These are phyloP conservation scores for Bicyclus anynana DNA, from an alignment of 1,140 invertebrate genomes.

Conservation along the genomic window DNA sequence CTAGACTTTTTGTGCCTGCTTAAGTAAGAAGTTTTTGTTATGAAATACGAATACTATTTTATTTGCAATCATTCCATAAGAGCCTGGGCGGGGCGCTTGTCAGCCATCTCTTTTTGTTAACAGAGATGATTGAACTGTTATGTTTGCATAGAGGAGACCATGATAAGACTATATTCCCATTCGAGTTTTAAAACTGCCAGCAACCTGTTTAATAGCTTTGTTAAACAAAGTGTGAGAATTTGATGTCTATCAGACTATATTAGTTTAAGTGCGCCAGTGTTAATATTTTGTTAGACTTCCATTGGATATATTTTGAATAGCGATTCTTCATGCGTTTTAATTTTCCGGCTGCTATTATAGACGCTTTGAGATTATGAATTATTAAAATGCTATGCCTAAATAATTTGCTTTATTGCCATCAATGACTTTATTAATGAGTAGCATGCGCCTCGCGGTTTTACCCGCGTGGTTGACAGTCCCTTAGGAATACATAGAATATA, in stretches of 20 bases:
- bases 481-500: too few relatives aligned
- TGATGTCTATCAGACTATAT: neutral
- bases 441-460: too few relatives aligned
- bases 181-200: slow-evolving; percentile 16
- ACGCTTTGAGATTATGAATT: neutral
- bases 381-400: too few relatives aligned
- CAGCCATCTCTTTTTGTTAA: slow-evolving; percentile 13
- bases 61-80: neutral
- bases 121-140: slow-evolving; percentile 14
- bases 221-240: slow-evolving; percentile 19
- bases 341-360: neutral
- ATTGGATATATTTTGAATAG: neutral
- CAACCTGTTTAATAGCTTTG: slow-evolving; percentile 11
- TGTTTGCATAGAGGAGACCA: slow-evolving; percentile 4
- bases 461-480: too few relatives aligned
- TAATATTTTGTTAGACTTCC: neutral
- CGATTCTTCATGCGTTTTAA: neutral
- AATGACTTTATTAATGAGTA: too few relatives aligned
- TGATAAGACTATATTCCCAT: slow-evolving; percentile 7
- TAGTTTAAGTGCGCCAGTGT: neutral
- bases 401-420: too few relatives aligned
- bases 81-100: neutral
- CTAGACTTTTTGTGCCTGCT: neutral
- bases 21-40: neutral
- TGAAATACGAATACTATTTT: neutral